Evolutionary conservation across 2,113 vertebrate genomes (phyloP).

Genomic region (Pseudois nayaur): DNA sequence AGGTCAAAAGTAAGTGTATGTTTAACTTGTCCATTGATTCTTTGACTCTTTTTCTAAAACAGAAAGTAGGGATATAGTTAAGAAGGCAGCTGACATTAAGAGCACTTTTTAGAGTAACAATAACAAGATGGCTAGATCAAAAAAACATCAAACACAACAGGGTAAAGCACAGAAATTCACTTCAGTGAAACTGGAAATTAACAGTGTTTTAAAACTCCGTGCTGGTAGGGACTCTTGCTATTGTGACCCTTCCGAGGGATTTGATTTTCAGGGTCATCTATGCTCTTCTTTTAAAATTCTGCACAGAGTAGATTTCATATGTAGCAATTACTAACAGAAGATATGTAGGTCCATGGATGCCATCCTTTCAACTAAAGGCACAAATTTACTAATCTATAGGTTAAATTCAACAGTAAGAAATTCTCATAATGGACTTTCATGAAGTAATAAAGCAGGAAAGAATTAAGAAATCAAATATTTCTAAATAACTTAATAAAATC

Average conservation of each 20-base stretch:
- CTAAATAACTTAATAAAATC: slow-evolving; percentile 14
- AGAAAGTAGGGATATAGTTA: not conserved
- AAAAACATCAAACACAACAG: not conserved
- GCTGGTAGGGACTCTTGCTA: not conserved
- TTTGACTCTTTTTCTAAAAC: not conserved
- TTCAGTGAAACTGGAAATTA: not conserved
- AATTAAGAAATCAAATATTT: slow-evolving; percentile 40
- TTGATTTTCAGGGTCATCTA: not conserved
- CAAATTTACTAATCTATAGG: not conserved
- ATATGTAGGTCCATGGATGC: not conserved
- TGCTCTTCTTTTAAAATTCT: not conserved
- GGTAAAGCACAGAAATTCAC: not conserved
- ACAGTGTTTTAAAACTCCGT: not conserved
- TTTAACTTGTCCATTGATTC: slow-evolving; percentile 45
- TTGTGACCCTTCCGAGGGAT: not conserved
- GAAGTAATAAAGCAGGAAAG: not conserved
- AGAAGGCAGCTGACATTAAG: not conserved
- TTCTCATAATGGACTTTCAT: not conserved
- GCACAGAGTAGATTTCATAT: not conserved
- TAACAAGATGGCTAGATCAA: not conserved
- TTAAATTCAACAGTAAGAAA: slow-evolving; percentile 15
- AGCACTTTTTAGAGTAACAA: not conserved
- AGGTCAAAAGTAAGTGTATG: slow-evolving; percentile 40
- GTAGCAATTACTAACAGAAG: not conserved
- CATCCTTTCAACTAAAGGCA: not conserved